A percentile compares a stretch with the other conserved stretches of the same genome.
Conservation (phyloP, 2,888 invertebrate genomes). For the Machimus rusticus region DNA sequence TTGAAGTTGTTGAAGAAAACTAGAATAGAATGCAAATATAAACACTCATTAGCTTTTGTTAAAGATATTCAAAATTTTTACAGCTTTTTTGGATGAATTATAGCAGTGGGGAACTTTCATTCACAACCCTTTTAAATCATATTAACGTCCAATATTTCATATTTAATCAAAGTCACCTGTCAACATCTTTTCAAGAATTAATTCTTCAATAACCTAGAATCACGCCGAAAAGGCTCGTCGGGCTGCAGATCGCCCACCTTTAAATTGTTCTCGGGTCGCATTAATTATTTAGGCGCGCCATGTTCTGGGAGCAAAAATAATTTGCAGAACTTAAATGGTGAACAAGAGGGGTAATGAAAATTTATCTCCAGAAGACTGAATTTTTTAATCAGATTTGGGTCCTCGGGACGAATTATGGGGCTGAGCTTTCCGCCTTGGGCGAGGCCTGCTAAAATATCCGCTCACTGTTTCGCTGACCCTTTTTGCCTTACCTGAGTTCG, state of each 20-base stretch:
- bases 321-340: neutral
- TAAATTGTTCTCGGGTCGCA: neutral
- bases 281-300: constrained; percentile 4
- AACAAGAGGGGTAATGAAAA: constrained; percentile 17
- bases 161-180: constrained; percentile 21
- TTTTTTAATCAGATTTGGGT: constrained; percentile 20
- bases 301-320: neutral
- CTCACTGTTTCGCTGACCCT: neutral
- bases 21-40: no score
- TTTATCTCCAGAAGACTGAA: constrained; percentile 14
- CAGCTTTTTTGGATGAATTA: neutral
- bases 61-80: neutral
- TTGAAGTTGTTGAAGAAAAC: no score
- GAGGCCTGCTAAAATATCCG: neutral
- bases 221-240: neutral
- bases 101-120: neutral
- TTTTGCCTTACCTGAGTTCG: neutral
- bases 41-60: no score
- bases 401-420: neutral
- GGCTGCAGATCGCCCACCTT: neutral
- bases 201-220: neutral
- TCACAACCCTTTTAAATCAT: neutral
- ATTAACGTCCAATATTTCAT: constrained; percentile 1
- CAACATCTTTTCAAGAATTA: constrained; percentile 6
- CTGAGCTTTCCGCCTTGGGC: neutral